Base-by-base conservation (phyloP, 1,140 invertebrate species). In the Euwallacea similis region DNA sequence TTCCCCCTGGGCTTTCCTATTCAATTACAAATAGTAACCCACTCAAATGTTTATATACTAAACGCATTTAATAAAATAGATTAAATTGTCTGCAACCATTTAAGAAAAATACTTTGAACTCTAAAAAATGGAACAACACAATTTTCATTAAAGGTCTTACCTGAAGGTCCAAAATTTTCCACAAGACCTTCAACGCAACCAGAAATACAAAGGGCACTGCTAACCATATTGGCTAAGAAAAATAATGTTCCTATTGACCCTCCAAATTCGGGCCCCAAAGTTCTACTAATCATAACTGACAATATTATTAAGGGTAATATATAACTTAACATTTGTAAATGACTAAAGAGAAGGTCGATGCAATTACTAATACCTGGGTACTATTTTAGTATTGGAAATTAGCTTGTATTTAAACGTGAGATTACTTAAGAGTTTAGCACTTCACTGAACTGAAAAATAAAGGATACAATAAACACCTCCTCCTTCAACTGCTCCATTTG, bases 391-490 rank as follows among this genome's bases (percentile, higher is more conserved):
- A n/a, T n/a, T 33, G 4, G 21, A 33, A 33, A 33, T 33, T 33
- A 33, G 21, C 21, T 33, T 33, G 21, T 33, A 33, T 33, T 33
- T 33, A 33, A 33, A 33, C 21, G 4, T 33, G 4, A 33, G 21
- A 33, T 2, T 33, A 33, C 21, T 33, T 33, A 33, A 33, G 21
- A 33, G 21, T 33, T 33, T 33, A 33, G 1, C 21, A 1, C 4
- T 33, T 33, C 1, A 33, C 4, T 33, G 21, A 33, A 33, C 21
- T 33, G 76, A 76, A 44, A 46, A 16, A 46, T 42, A 85, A 91
- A 93, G 89, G 91, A 94, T 95, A 99, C 97, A 99, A 81, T 99
- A 99, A 65, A 97, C 96, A 55, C 98, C 98, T 10, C 98, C 98
- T 42, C 98, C 97, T 86, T 99, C 95, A 1, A 99, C 91, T 62